phyloP scores from a whole-genome alignment of 1,140 invertebrate species.

The Araneus ventricosus region DNA sequence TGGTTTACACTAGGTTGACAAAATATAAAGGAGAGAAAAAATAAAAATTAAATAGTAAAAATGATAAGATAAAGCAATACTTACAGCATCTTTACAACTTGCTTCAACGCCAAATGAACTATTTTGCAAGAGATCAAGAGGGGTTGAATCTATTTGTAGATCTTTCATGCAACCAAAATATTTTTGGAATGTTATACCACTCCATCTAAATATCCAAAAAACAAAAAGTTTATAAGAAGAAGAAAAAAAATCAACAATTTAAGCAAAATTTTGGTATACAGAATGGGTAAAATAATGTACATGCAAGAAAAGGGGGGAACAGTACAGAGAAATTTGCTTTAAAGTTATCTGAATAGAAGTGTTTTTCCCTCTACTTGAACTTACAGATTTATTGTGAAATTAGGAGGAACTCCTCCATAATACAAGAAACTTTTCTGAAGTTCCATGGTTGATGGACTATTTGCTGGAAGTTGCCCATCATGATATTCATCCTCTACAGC shows the following conservation, averaged over 20 bases:
- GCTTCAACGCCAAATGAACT: constrained; percentile 88
- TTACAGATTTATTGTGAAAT: constrained; percentile 80
- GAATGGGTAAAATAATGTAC: too few species aligned
- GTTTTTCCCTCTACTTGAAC: constrained; percentile 50
- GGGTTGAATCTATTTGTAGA: constrained; percentile 87
- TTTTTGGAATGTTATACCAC: constrained; percentile 80
- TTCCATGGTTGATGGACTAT: constrained; percentile 84
- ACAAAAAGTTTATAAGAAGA: neutral
- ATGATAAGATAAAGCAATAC: neutral
- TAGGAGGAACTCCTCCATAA: constrained; percentile 90
- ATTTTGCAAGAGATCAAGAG: constrained; percentile 84
- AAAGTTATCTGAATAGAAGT: too few species aligned
- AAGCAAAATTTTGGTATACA: too few species aligned
- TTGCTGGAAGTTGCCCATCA: constrained; percentile 82
- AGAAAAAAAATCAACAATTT: too few species aligned
- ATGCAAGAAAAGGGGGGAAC: too few species aligned
- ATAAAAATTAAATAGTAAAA: neutral
- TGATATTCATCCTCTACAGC: constrained; percentile 86
- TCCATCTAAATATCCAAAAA: constrained; percentile 68
- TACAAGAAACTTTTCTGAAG: constrained; percentile 82
- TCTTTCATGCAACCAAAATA: constrained; percentile 91
- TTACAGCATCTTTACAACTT: constrained; percentile 87
- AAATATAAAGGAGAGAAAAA: too few species aligned
- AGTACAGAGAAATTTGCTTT: too few species aligned
- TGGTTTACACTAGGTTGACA: too few species aligned